Conservation (phyloP, 2,888 invertebrate genomes). For the Taphrorychus bicolor region DNA sequence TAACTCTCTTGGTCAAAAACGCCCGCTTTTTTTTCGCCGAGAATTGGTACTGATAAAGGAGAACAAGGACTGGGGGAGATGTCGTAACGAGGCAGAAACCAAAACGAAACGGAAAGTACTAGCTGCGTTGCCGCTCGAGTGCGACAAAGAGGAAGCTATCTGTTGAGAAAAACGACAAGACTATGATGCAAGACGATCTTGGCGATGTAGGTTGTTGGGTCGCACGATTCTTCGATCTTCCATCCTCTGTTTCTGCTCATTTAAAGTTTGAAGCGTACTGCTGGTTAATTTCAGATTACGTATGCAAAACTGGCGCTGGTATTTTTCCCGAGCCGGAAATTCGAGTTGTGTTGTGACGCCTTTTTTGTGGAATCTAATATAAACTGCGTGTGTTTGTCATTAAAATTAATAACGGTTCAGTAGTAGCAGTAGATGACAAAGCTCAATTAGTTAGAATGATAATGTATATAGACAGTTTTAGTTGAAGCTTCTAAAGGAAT, state of each 20-base stretch:
- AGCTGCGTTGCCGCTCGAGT: conserved; percentile 27
- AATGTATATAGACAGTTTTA: no score
- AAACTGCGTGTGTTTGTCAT: background rate
- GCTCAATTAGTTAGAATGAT: no score
- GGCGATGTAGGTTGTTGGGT: conserved; percentile 56
- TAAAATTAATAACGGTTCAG: no score
- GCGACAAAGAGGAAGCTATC: conserved; percentile 9
- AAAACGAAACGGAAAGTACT: conserved; percentile 33
- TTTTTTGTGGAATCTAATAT: background rate
- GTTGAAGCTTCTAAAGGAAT: no score
- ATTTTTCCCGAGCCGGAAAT: background rate
- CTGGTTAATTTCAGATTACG: background rate
- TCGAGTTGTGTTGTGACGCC: no score
- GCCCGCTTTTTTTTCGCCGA: background rate
- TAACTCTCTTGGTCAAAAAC: background rate
- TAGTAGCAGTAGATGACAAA: no score
- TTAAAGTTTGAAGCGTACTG: background rate
- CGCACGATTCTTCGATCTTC: conserved; percentile 33
- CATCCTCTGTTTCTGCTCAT: background rate
- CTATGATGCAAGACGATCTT: conserved; percentile 55
- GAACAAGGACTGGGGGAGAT: conserved; percentile 7
- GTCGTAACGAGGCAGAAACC: conserved; percentile 6
- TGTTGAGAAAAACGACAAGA: conserved; percentile 9
- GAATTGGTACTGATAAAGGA: conserved; percentile 1
- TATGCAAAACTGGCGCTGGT: background rate